Percentiles rank a stretch among this genome's conserved stretches.
These are phyloP conservation scores for Trichechus manatus DNA, from an alignment of 2,113 vertebrate species.

Conservation along the genomic window DNA sequence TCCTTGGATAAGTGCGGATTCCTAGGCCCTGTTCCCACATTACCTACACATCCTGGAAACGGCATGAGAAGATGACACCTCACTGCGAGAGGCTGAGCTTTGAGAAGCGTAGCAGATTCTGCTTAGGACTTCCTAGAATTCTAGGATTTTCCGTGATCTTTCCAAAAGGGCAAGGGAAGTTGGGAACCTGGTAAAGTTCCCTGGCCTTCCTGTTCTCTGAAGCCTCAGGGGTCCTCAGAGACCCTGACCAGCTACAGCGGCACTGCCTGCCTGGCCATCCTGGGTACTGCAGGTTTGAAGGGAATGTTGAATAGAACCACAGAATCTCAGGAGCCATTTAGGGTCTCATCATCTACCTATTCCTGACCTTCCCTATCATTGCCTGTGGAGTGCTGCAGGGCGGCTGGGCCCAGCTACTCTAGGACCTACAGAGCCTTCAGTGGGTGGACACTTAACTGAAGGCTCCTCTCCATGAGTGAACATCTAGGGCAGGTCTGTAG, in stretches of 20 bases:
- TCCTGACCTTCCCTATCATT: background rate
- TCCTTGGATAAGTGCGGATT: background rate
- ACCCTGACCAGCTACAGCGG: background rate
- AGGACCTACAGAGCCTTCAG: background rate
- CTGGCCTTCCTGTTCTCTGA: background rate
- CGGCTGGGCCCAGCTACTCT: background rate
- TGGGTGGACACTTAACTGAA: background rate
- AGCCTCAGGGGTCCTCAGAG: background rate
- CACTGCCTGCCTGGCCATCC: background rate
- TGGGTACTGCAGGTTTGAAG: background rate
- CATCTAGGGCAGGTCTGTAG: background rate
- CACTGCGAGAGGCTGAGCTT: background rate
- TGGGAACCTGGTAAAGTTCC: background rate
- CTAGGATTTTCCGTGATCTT: background rate
- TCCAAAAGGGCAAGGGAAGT: background rate
- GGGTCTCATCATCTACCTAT: background rate
- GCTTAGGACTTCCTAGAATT: background rate
- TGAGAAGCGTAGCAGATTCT: background rate
- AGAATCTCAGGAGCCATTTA: background rate
- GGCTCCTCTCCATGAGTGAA: background rate
- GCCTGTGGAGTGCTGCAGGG: background rate
- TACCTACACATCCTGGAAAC: background rate
- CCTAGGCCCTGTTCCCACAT: background rate
- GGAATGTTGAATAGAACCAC: background rate
- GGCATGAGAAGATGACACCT: background rate